These are phyloP conservation scores for Atopsyche davidsoni DNA, from an alignment of 1,140 invertebrate genomes.

Conservation along the genomic window DNA sequence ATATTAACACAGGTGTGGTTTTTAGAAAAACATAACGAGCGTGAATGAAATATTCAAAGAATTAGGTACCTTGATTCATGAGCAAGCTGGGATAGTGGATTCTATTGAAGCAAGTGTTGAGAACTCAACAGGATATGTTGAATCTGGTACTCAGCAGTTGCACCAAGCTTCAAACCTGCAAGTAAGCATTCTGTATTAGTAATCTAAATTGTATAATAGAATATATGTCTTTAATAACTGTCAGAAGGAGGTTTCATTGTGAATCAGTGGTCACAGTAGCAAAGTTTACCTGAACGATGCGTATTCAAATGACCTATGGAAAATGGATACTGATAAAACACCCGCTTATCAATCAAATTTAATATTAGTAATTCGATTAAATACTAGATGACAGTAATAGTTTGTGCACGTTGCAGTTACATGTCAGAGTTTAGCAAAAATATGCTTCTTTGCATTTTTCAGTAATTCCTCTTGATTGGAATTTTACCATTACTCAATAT, in stretches of 20 bases:
- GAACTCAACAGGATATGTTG: conserved; percentile 79
- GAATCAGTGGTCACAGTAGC: not conserved
- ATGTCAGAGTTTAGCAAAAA: too few relatives aligned
- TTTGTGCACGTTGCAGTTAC: too few relatives aligned
- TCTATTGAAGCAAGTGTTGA: conserved; percentile 96
- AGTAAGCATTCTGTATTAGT: conserved; percentile 33
- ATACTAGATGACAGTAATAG: too few relatives aligned
- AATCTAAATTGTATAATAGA: not conserved
- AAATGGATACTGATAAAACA: too few relatives aligned
- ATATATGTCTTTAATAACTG: not conserved
- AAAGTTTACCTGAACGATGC: not conserved
- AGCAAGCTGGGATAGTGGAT: conserved; percentile 94
- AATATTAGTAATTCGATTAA: too few relatives aligned
- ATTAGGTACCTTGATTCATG: conserved; percentile 90
- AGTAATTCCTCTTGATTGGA: too few relatives aligned
- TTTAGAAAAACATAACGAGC: conserved; percentile 85
- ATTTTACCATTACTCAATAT: too few relatives aligned
- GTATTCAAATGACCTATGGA: not conserved
- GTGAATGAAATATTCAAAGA: conserved; percentile 99
- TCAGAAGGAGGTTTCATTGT: not conserved
- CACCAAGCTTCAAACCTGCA: conserved; percentile 77
- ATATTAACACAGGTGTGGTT: conserved; percentile 37
- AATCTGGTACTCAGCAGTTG: conserved; percentile 73
- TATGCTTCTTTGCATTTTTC: too few relatives aligned
- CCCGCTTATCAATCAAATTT: too few relatives aligned